These are phyloP conservation scores for Acronicta leporina DNA, from an alignment of 2,888 invertebrate genomes.

Conservation along the genomic window DNA sequence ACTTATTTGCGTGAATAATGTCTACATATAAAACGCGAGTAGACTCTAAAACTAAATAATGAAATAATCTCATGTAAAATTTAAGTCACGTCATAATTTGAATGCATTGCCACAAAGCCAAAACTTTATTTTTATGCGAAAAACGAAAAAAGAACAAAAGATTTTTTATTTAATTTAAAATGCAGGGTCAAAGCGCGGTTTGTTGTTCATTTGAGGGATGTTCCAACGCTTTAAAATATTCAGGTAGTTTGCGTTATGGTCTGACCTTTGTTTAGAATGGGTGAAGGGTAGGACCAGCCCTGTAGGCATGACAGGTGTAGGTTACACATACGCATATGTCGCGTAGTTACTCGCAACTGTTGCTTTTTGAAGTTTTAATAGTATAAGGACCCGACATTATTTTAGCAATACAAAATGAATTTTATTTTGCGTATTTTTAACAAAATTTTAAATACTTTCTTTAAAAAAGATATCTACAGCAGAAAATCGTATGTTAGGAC, in stretches of 20 bases:
- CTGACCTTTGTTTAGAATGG: conserved; percentile 67
- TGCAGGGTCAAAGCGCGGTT: conserved; percentile 55
- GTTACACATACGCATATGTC: conserved; percentile 32
- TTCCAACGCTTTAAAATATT: conserved; percentile 68
- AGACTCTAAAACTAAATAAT: conserved; percentile 28
- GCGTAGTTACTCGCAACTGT: conserved; percentile 32
- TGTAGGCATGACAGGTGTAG: conserved; percentile 51
- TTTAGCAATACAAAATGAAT: no score
- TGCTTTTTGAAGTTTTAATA: conserved; percentile 33
- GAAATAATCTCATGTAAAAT: conserved; percentile 24
- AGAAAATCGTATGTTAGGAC: no score
- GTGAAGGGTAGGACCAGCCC: conserved; percentile 50
- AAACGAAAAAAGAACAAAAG: conserved; percentile 30
- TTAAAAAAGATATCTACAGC: no score
- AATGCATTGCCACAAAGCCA: conserved; percentile 32
- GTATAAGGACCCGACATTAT: not conserved
- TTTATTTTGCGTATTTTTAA: not conserved
- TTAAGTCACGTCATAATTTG: conserved; percentile 23
- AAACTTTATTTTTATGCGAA: conserved; percentile 35
- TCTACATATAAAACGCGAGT: no score
- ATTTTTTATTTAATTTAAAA: conserved; percentile 51
- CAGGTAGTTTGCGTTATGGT: conserved; percentile 62
- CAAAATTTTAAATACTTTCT: not conserved
- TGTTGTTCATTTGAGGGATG: conserved; percentile 62
- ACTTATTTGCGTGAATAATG: no score